A percentile compares a stretch with the other conserved stretches of the same genome.
Evolutionary conservation across 2,888 invertebrate species (phyloP).

Genomic region (Ormyrus nitidulus): DNA sequence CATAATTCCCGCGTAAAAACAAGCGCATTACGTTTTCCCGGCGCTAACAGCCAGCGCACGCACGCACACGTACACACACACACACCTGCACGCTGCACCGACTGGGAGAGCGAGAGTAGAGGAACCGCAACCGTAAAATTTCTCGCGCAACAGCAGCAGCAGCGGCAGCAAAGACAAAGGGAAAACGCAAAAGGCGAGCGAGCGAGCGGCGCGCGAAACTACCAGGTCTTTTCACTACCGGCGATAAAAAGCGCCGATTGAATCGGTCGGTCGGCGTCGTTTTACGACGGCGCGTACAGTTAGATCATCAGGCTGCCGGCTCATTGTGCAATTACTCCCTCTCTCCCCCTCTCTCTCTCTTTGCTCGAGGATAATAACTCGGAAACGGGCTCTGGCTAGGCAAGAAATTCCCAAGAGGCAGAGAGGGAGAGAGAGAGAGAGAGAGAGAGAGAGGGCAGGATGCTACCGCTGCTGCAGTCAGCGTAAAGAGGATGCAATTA

Average conservation of each 20-base stretch:
- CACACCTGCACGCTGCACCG: background rate
- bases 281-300: background rate
- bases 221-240: slow-evolving; percentile 27
- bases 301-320: slow-evolving; percentile 34
- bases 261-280: background rate
- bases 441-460: slow-evolving; percentile 4
- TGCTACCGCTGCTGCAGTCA: slow-evolving; percentile 25
- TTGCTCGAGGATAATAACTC: slow-evolving; percentile 50
- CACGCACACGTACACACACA: no score
- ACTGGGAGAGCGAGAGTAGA: background rate
- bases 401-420: slow-evolving; percentile 50
- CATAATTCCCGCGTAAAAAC: no score
- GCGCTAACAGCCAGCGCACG: no score
- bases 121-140: background rate
- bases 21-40: no score
- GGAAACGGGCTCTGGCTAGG: slow-evolving; percentile 32
- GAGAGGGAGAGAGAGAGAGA: slow-evolving; percentile 3
- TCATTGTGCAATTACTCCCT: slow-evolving; percentile 57
- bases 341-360: slow-evolving; percentile 4
- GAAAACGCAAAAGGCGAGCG: background rate
- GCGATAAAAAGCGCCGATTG: slow-evolving; percentile 27
- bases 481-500: slow-evolving; percentile 71
- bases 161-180: background rate
- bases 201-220: slow-evolving; percentile 25
- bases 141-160: no score